Conservation (phyloP, 2,113 vertebrate species). For the Mesoclemmys tuberculata region DNA sequence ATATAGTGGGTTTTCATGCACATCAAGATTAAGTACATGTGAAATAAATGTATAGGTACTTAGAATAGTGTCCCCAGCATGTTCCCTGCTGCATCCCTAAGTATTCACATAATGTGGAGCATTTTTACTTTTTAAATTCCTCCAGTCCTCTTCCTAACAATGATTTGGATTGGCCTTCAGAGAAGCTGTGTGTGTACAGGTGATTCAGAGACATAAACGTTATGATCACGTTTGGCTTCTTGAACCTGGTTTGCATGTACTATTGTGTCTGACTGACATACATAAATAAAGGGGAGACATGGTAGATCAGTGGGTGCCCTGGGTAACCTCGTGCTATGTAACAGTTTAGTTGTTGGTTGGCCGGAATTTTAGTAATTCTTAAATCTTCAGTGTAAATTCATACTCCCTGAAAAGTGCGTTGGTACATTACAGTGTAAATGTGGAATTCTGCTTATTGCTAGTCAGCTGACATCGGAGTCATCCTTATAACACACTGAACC, state of each 20-base stretch:
- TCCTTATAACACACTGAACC: not conserved
- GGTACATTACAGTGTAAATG: not conserved
- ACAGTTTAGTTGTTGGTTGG: not conserved
- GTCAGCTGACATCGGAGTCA: slow-evolving; percentile 24
- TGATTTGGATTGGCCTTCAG: not conserved
- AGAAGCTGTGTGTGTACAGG: not conserved
- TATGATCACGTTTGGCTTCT: accelerated
- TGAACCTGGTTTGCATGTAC: accelerated
- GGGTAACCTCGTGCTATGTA: not conserved
- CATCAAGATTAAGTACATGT: not conserved
- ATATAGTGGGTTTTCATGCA: not conserved
- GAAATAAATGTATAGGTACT: not conserved
- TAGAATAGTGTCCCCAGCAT: not conserved
- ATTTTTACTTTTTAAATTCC: not conserved
- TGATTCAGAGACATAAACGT: not conserved
- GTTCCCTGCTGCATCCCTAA: not conserved
- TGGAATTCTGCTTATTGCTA: not conserved
- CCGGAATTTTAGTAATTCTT: slow-evolving; percentile 19
- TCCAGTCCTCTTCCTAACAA: not conserved
- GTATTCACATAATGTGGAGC: not conserved
- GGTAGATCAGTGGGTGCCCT: not conserved
- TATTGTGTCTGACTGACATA: not conserved
- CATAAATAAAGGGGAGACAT: not conserved
- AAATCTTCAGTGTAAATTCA: not conserved
- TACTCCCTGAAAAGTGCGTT: not conserved